A percentile compares a stretch with the other conserved stretches of the same genome.
These are phyloP conservation scores for Amphibalanus amphitrite DNA, from an alignment of 1,140 invertebrate species.

Conservation along the genomic window DNA sequence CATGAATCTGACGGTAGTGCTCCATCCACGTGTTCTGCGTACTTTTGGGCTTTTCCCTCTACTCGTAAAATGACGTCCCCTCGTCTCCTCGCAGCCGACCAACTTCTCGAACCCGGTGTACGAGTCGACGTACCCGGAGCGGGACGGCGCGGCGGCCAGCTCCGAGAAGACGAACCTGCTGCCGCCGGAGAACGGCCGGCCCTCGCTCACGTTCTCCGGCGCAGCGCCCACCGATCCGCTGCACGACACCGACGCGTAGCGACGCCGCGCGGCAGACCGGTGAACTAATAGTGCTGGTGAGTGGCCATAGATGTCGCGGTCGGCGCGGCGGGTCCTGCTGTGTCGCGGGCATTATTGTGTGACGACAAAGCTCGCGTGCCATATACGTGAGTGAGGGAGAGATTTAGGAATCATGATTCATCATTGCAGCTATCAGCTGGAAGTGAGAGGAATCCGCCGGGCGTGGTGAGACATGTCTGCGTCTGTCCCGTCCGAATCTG, in stretches of 20 bases:
- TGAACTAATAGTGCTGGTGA: not conserved
- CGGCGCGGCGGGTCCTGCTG: not conserved
- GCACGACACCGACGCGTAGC: not conserved
- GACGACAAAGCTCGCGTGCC: not conserved
- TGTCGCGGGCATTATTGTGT: not conserved
- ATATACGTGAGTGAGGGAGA: not conserved
- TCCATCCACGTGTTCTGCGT: too few species aligned
- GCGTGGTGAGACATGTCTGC: not conserved
- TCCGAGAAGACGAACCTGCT: constrained; percentile 38
- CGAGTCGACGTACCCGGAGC: constrained; percentile 51
- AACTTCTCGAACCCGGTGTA: constrained; percentile 74
- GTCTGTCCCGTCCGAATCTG: not conserved
- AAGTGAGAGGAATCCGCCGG: too few species aligned
- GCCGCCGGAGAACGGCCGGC: constrained; percentile 20
- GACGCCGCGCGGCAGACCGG: too few species aligned
- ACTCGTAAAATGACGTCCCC: too few species aligned
- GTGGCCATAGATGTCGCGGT: not conserved
- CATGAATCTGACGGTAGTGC: too few species aligned
- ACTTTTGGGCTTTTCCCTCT: too few species aligned
- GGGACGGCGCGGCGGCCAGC: constrained; percentile 21
- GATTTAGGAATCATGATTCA: not conserved
- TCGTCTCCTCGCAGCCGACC: constrained; percentile 27
- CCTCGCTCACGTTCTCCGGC: not conserved
- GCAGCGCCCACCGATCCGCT: not conserved
- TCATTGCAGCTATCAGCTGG: not conserved